phyloP scores from a whole-genome alignment of 1,140 invertebrate genomes.

The Drosophila leontia region DNA sequence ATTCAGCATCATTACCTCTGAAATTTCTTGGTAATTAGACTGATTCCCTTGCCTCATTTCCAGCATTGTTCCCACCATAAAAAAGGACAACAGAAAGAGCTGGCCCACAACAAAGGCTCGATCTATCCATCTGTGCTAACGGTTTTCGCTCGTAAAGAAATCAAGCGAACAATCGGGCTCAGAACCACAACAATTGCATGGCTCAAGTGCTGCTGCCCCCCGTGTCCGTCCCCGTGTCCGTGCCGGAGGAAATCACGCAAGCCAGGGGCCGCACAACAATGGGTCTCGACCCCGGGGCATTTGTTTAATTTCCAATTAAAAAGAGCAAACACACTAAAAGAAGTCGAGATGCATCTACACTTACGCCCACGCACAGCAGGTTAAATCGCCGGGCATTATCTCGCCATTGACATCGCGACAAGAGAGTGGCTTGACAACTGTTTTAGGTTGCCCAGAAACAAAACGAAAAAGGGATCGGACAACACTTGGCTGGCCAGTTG shows the following conservation, averaged over 20 bases:
- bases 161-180: slow-evolving; percentile 51
- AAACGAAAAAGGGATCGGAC: slow-evolving; percentile 50
- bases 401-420: slow-evolving; percentile 79
- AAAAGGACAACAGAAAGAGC: slow-evolving; percentile 32
- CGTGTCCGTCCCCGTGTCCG: slow-evolving; percentile 9
- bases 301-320: slow-evolving; percentile 84
- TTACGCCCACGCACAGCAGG: slow-evolving; percentile 77
- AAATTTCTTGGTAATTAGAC: slow-evolving; percentile 71
- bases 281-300: slow-evolving; percentile 50
- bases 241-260: slow-evolving; percentile 71
- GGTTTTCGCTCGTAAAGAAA: slow-evolving; percentile 72
- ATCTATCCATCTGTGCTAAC: slow-evolving; percentile 56
- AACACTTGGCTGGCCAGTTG: slow-evolving; percentile 74
- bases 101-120: slow-evolving; percentile 47
- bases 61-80: slow-evolving; percentile 63
- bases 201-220: slow-evolving; percentile 59
- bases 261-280: slow-evolving; percentile 60
- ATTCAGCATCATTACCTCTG: slow-evolving; percentile 45
- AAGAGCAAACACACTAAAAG: slow-evolving; percentile 72
- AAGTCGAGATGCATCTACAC: slow-evolving; percentile 46
- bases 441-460: slow-evolving; percentile 53
- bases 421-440: slow-evolving; percentile 73
- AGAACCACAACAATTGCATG: slow-evolving; percentile 72
- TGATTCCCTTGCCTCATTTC: slow-evolving; percentile 37
- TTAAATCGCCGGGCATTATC: slow-evolving; percentile 73